A percentile compares a stretch with the other conserved stretches of the same genome.
phyloP scores from a whole-genome alignment of 2,797 vertebrate species.

The Babyrousa celebensis region DNA sequence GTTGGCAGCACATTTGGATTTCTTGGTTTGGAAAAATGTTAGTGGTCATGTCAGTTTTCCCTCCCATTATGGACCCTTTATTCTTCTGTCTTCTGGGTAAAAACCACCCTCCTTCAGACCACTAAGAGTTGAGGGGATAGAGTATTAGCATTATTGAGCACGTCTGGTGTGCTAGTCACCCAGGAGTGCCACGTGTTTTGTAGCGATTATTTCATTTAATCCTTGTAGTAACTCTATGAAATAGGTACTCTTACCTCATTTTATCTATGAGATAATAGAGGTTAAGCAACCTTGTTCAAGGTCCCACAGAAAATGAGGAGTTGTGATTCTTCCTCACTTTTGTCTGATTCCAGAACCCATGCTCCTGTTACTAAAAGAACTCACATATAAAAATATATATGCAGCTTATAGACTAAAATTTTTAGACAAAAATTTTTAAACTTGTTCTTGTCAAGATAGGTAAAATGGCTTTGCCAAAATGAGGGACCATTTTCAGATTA shows the following conservation, averaged over 20 bases:
- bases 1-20: background rate
- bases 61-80: background rate
- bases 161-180: background rate
- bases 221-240: background rate
- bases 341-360: background rate
- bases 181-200: background rate
- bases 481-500: constrained; percentile 17
- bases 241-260: background rate
- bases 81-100: background rate
- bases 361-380: constrained; percentile 19
- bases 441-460: constrained; percentile 46
- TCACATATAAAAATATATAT: background rate
- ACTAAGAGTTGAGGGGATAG: background rate
- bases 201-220: constrained; percentile 59
- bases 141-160: background rate
- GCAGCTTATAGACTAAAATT: background rate
- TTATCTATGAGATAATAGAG: constrained; percentile 15
- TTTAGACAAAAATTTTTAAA: constrained; percentile 30
- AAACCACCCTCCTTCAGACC: background rate
- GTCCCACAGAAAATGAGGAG: background rate
- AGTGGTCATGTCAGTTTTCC: background rate
- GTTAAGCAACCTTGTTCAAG: constrained; percentile 13
- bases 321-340: constrained; percentile 51
- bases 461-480: background rate
- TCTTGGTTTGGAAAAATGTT: constrained; percentile 60